A percentile compares a stretch with the other conserved stretches of the same genome.
phyloP scores from a whole-genome alignment of 2,113 vertebrate species.

The Centropristis striata region DNA sequence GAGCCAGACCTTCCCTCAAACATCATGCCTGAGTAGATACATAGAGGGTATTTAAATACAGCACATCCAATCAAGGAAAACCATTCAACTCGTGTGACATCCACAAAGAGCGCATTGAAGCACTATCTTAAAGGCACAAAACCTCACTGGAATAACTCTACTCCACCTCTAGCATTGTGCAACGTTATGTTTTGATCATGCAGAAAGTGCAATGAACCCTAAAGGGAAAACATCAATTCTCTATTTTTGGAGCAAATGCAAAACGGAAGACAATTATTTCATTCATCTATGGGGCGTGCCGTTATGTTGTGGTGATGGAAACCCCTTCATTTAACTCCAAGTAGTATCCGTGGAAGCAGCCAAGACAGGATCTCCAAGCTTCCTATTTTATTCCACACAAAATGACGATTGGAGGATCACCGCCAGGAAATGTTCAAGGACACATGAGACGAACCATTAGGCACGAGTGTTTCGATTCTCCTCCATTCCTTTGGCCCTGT shows the following conservation, averaged over 20 bases:
- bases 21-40: background rate
- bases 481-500: constrained; percentile 29
- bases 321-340: constrained; percentile 69
- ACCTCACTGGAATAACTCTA: constrained; percentile 4
- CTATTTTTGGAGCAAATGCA: constrained; percentile 30
- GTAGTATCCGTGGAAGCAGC: constrained; percentile 59
- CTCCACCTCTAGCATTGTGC: constrained; percentile 25
- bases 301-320: constrained; percentile 67
- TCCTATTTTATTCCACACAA: constrained; percentile 58
- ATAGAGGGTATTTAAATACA: background rate
- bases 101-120: background rate
- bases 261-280: constrained; percentile 49
- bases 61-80: constrained; percentile 3
- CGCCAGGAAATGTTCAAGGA: constrained; percentile 74
- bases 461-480: constrained; percentile 41
- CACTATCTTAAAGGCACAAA: constrained; percentile 24
- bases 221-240: constrained; percentile 7
- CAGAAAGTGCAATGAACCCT: constrained; percentile 9
- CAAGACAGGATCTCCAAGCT: constrained; percentile 68
- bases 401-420: constrained; percentile 50
- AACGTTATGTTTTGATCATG: constrained; percentile 16
- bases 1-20: background rate
- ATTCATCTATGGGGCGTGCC: constrained; percentile 57
- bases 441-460: constrained; percentile 61
- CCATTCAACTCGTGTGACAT: constrained; percentile 6